Conservation (phyloP, 2,888 invertebrate genomes). For the Lomographa bimaculata region DNA sequence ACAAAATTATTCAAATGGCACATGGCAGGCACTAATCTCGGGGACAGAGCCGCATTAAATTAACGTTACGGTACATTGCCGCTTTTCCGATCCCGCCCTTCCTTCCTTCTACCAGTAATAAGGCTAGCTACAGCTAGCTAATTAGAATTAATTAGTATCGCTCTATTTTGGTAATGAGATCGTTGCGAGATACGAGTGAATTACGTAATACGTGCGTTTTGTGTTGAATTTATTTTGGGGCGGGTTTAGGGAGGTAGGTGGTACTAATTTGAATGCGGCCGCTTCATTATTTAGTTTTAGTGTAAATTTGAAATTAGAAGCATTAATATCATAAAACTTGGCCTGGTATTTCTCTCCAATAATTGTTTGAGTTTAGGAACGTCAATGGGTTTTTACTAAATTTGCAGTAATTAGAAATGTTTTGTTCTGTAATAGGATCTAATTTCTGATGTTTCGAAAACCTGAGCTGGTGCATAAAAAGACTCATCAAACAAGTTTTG, state of each 20-base stretch:
- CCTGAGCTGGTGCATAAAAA: too few species aligned
- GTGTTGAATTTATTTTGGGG: conserved; percentile 22
- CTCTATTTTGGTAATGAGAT: conserved; percentile 49
- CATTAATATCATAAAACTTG: conserved; percentile 17
- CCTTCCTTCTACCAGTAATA: conserved; percentile 48
- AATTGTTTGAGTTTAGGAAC: too few species aligned
- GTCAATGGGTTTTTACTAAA: too few species aligned
- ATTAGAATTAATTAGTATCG: conserved; percentile 67
- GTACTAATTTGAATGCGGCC: conserved; percentile 13
- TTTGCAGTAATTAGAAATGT: too few species aligned
- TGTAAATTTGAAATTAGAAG: conserved; percentile 19
- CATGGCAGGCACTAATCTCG: conserved; percentile 50
- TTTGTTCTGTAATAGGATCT: too few species aligned
- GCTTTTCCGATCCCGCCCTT: conserved; percentile 59
- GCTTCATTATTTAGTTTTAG: conserved; percentile 10
- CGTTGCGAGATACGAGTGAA: conserved; percentile 36
- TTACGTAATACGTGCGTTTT: conserved; percentile 26
- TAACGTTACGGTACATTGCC: conserved; percentile 64
- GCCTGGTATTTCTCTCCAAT: conserved; percentile 2
- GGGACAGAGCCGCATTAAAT: conserved; percentile 58
- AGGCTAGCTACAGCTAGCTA: conserved; percentile 51
- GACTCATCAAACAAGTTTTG: too few species aligned
- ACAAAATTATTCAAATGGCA: conserved; percentile 66
- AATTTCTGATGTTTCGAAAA: too few species aligned
- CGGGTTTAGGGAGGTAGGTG: conserved; percentile 22